These are phyloP conservation scores for Spisula solida DNA, from an alignment of 2,888 invertebrate genomes.

Conservation along the genomic window DNA sequence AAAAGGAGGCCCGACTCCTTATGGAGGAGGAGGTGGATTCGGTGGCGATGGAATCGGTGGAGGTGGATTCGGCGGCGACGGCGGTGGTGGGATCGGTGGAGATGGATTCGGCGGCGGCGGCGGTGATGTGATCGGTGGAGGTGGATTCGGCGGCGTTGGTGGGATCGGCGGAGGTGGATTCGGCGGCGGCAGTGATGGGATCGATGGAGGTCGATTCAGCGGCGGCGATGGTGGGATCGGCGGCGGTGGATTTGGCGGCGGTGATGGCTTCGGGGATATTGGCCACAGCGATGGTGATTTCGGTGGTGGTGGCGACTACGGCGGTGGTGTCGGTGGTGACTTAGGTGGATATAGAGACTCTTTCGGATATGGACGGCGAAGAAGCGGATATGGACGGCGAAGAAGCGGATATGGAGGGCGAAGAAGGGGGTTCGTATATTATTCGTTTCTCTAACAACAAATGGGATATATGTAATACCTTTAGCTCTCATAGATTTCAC, in stretches of 20 bases:
- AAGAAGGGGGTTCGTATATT: background rate
- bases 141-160: conserved; percentile 32
- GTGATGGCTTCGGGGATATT: background rate
- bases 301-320: conserved; percentile 6
- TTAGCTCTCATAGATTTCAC: no score
- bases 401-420: background rate
- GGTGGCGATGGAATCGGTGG: background rate
- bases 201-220: conserved; percentile 42
- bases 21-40: background rate
- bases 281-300: background rate
- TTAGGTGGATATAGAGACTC: background rate
- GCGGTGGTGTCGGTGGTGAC: background rate
- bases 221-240: conserved; percentile 17
- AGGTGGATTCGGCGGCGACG: background rate
- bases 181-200: conserved; percentile 26
- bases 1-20: background rate
- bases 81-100: background rate
- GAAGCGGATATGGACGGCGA: background rate
- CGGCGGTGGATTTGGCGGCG: background rate
- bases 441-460: background rate
- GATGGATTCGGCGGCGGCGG: conserved; percentile 29
- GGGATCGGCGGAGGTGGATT: conserved; percentile 30
- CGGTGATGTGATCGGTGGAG: background rate
- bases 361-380: background rate
- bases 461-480: background rate